Conservation (phyloP, 2,888 invertebrate species). For the Eristalis pertinax region DNA sequence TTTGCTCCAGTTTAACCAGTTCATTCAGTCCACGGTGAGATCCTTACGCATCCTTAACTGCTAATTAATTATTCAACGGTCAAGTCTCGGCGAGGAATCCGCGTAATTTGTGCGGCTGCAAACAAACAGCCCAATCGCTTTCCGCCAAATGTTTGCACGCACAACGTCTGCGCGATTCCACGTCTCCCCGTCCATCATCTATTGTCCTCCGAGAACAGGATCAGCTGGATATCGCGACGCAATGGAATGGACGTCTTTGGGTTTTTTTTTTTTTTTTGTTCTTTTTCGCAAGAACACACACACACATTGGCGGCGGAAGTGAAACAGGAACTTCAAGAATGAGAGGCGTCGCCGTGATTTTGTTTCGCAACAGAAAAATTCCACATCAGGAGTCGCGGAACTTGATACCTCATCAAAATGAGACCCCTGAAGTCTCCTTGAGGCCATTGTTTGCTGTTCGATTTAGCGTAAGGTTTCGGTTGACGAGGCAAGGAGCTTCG, state of each 20-base stretch:
- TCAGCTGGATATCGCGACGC: constrained; percentile 70
- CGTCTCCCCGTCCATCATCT: not conserved
- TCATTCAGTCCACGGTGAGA: constrained; percentile 24
- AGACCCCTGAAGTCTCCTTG: not conserved
- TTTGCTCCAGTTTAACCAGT: constrained; percentile 48
- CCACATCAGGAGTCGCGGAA: not conserved
- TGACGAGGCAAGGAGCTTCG: constrained; percentile 19
- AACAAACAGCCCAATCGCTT: constrained; percentile 68
- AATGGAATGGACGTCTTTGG: too few relatives aligned
- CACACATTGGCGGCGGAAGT: constrained; percentile 14
- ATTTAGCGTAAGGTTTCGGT: constrained; percentile 60
- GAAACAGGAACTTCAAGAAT: constrained; percentile 53
- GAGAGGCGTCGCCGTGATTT: constrained; percentile 49
- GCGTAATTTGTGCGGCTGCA: constrained; percentile 72
- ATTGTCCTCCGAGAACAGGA: constrained; percentile 58
- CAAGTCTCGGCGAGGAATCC: constrained; percentile 44
- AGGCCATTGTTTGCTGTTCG: constrained; percentile 38
- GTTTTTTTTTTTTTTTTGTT: constrained; percentile 40
- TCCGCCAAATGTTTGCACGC: constrained; percentile 34
- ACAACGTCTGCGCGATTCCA: constrained; percentile 27
- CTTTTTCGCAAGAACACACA: constrained; percentile 29
- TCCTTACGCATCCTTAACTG: constrained; percentile 30
- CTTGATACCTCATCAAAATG: constrained; percentile 53
- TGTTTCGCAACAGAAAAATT: constrained; percentile 10
- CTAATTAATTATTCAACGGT: constrained; percentile 59